phyloP scores from a whole-genome alignment of 1,140 invertebrate genomes.

The Leptopilina boulardi region DNA sequence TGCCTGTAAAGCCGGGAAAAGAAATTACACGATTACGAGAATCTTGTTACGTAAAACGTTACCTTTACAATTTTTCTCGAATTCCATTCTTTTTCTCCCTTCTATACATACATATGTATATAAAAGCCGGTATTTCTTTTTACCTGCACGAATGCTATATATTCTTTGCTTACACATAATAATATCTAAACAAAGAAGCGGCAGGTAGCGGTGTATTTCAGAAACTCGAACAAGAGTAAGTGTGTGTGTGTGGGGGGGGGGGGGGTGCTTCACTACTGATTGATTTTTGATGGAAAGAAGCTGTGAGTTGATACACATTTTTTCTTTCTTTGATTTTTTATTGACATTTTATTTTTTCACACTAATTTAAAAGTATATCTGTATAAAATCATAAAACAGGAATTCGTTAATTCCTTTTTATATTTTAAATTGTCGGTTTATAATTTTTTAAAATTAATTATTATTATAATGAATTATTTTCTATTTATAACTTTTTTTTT shows the following conservation, averaged over 20 bases:
- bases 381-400: too few relatives aligned
- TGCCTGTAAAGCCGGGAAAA: conserved; percentile 47
- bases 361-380: too few relatives aligned
- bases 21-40: conserved; percentile 47
- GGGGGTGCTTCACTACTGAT: neutral
- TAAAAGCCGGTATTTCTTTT: neutral
- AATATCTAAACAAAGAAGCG: conserved; percentile 4
- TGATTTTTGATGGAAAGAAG: conserved; percentile 26
- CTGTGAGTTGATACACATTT: neutral
- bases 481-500: too few relatives aligned
- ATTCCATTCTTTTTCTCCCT: conserved; percentile 12
- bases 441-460: too few relatives aligned
- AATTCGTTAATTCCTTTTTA: too few relatives aligned
- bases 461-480: too few relatives aligned
- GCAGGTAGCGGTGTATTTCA: conserved; percentile 8
- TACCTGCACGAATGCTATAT: neutral
- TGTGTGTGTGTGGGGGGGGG: neutral
- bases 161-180: too few relatives aligned
- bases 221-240: neutral
- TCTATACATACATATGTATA: too few relatives aligned
- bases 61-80: conserved; percentile 3
- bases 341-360: too few relatives aligned
- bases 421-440: too few relatives aligned
- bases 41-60: conserved; percentile 54
- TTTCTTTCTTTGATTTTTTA: too few relatives aligned